These are phyloP conservation scores for Lithosia quadra DNA, from an alignment of 2,888 invertebrate species.

Conservation along the genomic window DNA sequence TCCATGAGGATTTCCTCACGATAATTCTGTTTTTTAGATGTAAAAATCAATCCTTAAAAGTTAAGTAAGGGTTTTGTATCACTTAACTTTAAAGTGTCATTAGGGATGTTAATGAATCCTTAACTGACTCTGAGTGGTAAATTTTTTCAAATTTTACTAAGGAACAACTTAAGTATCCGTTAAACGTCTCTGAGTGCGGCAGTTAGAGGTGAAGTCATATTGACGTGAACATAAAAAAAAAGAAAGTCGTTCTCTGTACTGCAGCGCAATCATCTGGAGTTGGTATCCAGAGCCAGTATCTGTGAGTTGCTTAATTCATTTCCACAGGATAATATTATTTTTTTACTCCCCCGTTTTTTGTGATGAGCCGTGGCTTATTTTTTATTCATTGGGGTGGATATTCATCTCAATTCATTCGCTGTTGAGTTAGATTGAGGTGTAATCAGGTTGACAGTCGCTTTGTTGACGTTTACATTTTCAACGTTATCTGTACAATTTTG, in stretches of 20 bases:
- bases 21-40: no score
- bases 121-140: no score
- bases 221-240: no score
- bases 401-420: conserved; percentile 72
- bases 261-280: conserved; percentile 40
- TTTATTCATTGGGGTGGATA: conserved; percentile 84
- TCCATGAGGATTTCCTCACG: no score
- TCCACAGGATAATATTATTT: conserved; percentile 87
- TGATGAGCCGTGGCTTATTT: conserved; percentile 83
- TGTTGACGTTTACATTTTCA: conserved; percentile 38
- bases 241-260: conserved; percentile 47
- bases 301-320: conserved; percentile 85
- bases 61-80: no score
- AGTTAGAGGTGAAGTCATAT: no score
- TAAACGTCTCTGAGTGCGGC: no score
- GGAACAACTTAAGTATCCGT: no score
- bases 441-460: conserved; percentile 74
- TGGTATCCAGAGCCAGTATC: conserved; percentile 74
- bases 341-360: conserved; percentile 84
- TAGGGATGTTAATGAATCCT: no score
- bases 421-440: conserved; percentile 74
- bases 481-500: conserved; percentile 26
- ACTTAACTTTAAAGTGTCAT: no score
- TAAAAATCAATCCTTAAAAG: no score
- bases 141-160: no score